Evolutionary conservation across 2,888 invertebrate genomes (phyloP).

Genomic region (Erannis defoliaria): DNA sequence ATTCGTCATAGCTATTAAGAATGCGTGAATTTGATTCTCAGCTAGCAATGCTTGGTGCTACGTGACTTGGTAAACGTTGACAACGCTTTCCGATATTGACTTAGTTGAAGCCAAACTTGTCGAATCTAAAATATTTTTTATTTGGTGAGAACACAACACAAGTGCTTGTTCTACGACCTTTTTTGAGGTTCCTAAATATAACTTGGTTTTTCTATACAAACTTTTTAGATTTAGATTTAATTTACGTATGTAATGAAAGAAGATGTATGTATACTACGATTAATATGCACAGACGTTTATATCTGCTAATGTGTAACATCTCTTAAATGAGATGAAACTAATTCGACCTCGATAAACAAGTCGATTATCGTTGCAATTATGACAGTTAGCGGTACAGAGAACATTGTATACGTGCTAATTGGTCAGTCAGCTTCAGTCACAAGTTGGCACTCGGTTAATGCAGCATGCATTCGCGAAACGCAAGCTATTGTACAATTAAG

Average conservation of each 20-base stretch:
- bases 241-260: too few relatives aligned
- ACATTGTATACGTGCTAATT: slow-evolving; percentile 46
- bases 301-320: neutral
- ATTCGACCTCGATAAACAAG: slow-evolving; percentile 39
- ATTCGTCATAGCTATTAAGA: slow-evolving; percentile 28
- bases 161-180: slow-evolving; percentile 27
- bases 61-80: slow-evolving; percentile 63
- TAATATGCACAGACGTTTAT: neutral
- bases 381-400: slow-evolving; percentile 34
- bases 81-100: slow-evolving; percentile 53
- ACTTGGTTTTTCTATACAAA: neutral
- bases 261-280: too few relatives aligned
- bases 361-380: slow-evolving; percentile 49
- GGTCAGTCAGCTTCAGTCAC: slow-evolving; percentile 46
- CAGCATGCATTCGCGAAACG: slow-evolving; percentile 55
- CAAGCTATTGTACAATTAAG: slow-evolving; percentile 75
- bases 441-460: slow-evolving; percentile 50
- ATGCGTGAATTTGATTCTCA: slow-evolving; percentile 14
- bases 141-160: slow-evolving; percentile 41
- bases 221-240: neutral
- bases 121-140: slow-evolving; percentile 39
- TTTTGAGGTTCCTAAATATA: slow-evolving; percentile 18
- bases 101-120: slow-evolving; percentile 43
- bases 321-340: slow-evolving; percentile 29
- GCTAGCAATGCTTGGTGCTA: slow-evolving; percentile 46